Base-by-base conservation (phyloP, 2,888 invertebrate genomes). In the Aricia artaxerxes region DNA sequence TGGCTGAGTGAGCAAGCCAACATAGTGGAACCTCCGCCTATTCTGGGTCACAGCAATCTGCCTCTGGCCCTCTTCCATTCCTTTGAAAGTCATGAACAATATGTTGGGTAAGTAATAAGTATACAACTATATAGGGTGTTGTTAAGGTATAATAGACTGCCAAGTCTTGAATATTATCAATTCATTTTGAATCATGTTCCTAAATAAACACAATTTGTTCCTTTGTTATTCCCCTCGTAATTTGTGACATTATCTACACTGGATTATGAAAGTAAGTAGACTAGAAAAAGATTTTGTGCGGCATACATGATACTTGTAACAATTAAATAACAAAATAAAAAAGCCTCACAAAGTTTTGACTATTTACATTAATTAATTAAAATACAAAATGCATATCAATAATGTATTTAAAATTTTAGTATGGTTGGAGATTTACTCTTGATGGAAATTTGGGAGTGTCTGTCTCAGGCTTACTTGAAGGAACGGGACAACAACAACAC, bases 371-470 rank as follows among this genome's bases (percentile, higher is more conserved):
- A 7, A 44, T 44, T 44, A 44, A 44, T 44, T 1, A 44, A 53
- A 53, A 53, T 13, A 53, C 53, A 53, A 53, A 53, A 53, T 53
- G 13, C 11, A 53, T 11, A 53, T 53, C 3, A 53, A 31, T 16
- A 35, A 57, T 60, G 5, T 13, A 38, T 7, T 60, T 35, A 76
- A 64, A 38, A 78, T 73, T 80, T 13, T 69, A 94, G 94, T 78
- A 88, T 95, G 73, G 90, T 96, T 78, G 92, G 95, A 31, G 95
- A 96, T 77, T 87, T 96, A 78, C 88, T 96, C 73, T 87, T 96
- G 6, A 91, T 96, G 87, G 96, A 97, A 87, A 94, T 96, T 73
- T 97, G 96, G 96, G 94, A 95, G 84, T 91, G 89, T 81, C 83
- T 95, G 80, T 87, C 93, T 6, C 87, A 92, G 82, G 90, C 90